phyloP scores from a whole-genome alignment of 2,113 vertebrate species.

The Cyanoderma ruficeps region DNA sequence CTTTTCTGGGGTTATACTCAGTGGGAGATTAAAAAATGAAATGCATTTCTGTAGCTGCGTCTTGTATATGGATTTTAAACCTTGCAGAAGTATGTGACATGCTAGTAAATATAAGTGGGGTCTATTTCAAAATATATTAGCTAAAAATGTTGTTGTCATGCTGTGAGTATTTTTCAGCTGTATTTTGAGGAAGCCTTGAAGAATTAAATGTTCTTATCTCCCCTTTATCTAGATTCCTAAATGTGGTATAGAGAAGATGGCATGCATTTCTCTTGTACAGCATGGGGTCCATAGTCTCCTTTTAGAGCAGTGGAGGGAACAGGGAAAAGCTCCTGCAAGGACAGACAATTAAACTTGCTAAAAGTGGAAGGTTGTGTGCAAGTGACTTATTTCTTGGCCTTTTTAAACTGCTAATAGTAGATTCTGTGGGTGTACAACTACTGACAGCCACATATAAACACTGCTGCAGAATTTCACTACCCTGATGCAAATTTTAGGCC shows the following conservation, averaged over 20 bases:
- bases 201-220: not conserved
- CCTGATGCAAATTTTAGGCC: not conserved
- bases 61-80: not conserved
- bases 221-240: not conserved
- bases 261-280: constrained; percentile 26
- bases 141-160: constrained; percentile 21
- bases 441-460: not conserved
- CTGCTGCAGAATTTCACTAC: not conserved
- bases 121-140: constrained; percentile 1
- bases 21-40: not conserved
- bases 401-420: constrained; percentile 19
- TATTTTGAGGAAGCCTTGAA: not conserved
- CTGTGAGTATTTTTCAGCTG: not conserved
- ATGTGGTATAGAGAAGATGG: constrained; percentile 30
- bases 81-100: not conserved
- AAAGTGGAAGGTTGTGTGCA: not conserved
- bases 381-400: not conserved
- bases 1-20: not conserved
- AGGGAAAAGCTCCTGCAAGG: not conserved
- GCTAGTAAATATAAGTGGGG: not conserved
- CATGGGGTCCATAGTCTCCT: not conserved
- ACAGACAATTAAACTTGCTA: not conserved
- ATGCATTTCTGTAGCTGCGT: not conserved
- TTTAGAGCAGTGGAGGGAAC: not conserved
- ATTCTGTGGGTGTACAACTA: constrained; percentile 23